Conservation (phyloP, 2,888 invertebrate genomes). For the Conus canariensis region DNA sequence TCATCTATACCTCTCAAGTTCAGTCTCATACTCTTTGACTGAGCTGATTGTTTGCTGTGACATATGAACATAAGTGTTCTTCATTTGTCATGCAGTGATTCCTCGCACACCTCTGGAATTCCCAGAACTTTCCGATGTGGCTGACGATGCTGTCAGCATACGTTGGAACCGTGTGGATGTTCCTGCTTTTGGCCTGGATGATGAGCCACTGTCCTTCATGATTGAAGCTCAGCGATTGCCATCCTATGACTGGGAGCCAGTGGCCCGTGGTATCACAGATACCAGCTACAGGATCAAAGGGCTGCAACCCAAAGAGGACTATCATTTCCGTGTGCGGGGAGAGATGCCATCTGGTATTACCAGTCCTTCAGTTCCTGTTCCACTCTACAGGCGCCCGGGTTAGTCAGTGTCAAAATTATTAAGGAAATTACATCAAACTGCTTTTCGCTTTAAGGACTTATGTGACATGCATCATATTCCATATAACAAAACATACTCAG, state of each 20-base stretch:
- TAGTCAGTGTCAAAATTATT: slow-evolving; percentile 51
- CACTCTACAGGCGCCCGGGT: slow-evolving; percentile 72
- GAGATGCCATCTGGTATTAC: slow-evolving; percentile 94
- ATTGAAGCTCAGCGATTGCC: slow-evolving; percentile 69
- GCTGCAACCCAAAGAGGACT: slow-evolving; percentile 94
- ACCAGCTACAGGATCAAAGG: slow-evolving; percentile 63
- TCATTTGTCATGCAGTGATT: slow-evolving; percentile 58
- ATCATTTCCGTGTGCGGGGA: slow-evolving; percentile 96
- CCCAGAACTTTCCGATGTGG: slow-evolving; percentile 66
- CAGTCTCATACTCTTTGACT: no score
- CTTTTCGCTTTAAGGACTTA: background rate
- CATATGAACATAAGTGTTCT: background rate
- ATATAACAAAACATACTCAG: no score
- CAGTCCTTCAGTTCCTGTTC: slow-evolving; percentile 94
- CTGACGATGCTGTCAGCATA: slow-evolving; percentile 62
- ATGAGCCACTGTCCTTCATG: slow-evolving; percentile 68
- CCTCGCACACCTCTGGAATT: slow-evolving; percentile 68
- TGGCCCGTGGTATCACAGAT: slow-evolving; percentile 67
- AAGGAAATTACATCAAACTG: background rate
- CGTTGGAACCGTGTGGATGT: slow-evolving; percentile 69
- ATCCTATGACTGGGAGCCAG: slow-evolving; percentile 68
- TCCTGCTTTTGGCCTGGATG: slow-evolving; percentile 63
- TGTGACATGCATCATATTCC: no score
- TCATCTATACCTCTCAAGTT: no score
- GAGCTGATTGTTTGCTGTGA: no score